phyloP scores from a whole-genome alignment of 2,113 vertebrate genomes.

The Platanista minor region DNA sequence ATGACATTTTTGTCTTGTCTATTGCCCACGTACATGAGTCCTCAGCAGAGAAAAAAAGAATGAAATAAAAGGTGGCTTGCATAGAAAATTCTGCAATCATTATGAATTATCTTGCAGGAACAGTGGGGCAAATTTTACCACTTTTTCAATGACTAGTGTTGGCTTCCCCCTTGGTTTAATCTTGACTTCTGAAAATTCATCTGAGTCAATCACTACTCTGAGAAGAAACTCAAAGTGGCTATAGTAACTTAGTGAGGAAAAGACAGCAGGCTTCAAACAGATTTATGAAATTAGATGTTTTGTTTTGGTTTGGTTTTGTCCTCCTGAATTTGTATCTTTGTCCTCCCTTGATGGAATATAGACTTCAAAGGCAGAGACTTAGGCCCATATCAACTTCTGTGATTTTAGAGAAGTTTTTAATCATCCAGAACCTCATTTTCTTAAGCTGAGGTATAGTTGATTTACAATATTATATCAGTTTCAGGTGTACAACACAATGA shows the following conservation, averaged over 20 bases:
- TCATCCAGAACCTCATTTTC: neutral
- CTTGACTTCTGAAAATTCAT: conserved; percentile 20
- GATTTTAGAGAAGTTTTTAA: neutral
- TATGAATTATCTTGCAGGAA: neutral
- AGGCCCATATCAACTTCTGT: neutral
- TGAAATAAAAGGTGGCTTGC: neutral
- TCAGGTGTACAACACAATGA: neutral
- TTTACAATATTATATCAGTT: neutral
- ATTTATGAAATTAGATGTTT: neutral
- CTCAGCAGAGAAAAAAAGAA: neutral
- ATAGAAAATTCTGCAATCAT: conserved; percentile 1
- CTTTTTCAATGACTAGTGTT: neutral
- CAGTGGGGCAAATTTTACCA: neutral
- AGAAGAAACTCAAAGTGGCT: neutral
- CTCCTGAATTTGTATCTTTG: neutral
- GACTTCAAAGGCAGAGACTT: neutral
- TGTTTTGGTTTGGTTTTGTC: neutral
- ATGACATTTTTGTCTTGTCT: neutral
- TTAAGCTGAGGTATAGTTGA: neutral
- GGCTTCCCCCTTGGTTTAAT: neutral
- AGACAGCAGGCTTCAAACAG: neutral
- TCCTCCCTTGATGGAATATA: neutral
- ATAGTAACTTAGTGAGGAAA: neutral
- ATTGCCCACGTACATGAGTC: neutral
- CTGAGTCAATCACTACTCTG: neutral